phyloP scores from a whole-genome alignment of 2,888 invertebrate genomes.

The Drosophila incognita region DNA sequence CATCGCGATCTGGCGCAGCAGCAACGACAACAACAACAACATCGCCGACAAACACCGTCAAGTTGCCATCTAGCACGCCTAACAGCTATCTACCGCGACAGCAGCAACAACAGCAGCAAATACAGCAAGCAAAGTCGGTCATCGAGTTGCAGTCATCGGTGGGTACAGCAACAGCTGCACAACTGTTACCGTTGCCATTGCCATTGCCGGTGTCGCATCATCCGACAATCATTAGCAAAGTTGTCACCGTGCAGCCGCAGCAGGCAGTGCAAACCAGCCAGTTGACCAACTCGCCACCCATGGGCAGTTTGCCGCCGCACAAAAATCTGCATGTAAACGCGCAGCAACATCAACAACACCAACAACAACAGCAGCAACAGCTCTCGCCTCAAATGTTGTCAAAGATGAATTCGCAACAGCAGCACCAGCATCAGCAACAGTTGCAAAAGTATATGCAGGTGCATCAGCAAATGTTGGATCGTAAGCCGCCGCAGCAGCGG shows the following conservation, averaged over 20 bases:
- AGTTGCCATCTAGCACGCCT: slow-evolving; percentile 26
- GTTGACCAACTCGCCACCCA: slow-evolving; percentile 59
- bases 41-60: slow-evolving; percentile 73
- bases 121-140: slow-evolving; percentile 83
- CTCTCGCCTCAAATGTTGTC: slow-evolving; percentile 79
- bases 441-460: slow-evolving; percentile 82
- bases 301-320: slow-evolving; percentile 65
- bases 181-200: slow-evolving; percentile 72
- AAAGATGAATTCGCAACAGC: slow-evolving; percentile 72
- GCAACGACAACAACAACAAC: slow-evolving; percentile 60
- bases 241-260: slow-evolving; percentile 82
- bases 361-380: slow-evolving; percentile 55
- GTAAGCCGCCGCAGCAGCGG: slow-evolving; percentile 59
- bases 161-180: slow-evolving; percentile 33
- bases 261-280: slow-evolving; percentile 76
- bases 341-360: slow-evolving; percentile 57
- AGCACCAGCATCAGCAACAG: slow-evolving; percentile 63
- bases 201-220: slow-evolving; percentile 73
- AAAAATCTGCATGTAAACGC: slow-evolving; percentile 62
- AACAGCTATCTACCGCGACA: slow-evolving; percentile 63
- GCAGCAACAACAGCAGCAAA: slow-evolving; percentile 57
- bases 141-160: slow-evolving; percentile 62
- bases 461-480: slow-evolving; percentile 77
- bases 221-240: slow-evolving; percentile 83
- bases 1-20: slow-evolving; percentile 56